Evolutionary conservation across 2,797 vertebrate genomes (phyloP).

Genomic region (Tympanoctomys barrerae): DNA sequence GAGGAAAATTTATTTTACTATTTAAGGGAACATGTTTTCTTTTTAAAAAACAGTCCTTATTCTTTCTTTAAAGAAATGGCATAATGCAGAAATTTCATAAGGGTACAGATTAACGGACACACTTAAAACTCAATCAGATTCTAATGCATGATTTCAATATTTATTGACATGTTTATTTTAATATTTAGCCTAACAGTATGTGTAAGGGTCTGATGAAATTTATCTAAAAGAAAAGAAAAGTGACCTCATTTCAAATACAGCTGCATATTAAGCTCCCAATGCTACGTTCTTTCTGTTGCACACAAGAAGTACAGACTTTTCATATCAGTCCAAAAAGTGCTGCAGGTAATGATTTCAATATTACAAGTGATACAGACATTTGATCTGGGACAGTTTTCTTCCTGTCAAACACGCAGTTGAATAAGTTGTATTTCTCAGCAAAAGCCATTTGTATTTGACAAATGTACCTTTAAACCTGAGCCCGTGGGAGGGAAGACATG

Average conservation of each 20-base stretch:
- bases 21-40: background rate
- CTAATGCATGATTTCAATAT: background rate
- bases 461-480: background rate
- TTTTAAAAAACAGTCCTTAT: background rate
- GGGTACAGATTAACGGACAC: background rate
- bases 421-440: background rate
- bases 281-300: background rate
- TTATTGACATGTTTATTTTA: background rate
- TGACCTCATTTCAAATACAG: background rate
- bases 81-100: background rate
- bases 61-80: background rate
- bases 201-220: background rate
- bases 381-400: background rate
- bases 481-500: background rate
- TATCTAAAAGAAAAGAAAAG: background rate
- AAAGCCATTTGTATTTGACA: background rate
- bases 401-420: background rate
- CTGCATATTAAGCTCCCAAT: background rate
- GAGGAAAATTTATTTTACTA: background rate
- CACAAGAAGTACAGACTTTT: background rate
- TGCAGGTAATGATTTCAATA: background rate
- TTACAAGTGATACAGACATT: background rate
- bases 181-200: background rate
- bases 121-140: background rate
- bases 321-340: background rate